Conservation (phyloP, 2,797 vertebrate species). For the Kryptopterus vitreolus region DNA sequence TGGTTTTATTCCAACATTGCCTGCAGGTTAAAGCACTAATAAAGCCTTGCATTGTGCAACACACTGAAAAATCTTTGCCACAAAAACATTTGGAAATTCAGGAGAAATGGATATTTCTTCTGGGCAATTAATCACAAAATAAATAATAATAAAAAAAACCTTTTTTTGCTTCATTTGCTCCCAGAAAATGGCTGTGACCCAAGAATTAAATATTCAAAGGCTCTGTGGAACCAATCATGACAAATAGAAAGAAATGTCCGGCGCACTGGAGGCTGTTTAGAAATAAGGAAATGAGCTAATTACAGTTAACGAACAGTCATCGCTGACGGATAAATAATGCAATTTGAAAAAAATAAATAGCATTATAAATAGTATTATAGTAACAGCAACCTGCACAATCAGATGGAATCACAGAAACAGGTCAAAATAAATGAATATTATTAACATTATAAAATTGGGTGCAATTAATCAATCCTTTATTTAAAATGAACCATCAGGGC, state of each 20-base stretch:
- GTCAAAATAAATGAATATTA: neutral
- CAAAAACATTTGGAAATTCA: neutral
- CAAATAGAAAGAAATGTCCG: neutral
- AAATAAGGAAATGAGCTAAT: neutral
- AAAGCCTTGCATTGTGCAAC: neutral
- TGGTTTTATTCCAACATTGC: neutral
- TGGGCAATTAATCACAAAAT: neutral
- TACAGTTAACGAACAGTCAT: neutral
- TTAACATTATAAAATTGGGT: neutral
- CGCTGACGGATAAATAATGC: neutral
- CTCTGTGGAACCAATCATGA: neutral
- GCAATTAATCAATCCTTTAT: neutral
- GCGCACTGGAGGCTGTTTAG: neutral
- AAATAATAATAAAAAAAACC: too few relatives aligned
- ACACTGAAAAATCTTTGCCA: neutral
- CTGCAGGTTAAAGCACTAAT: neutral
- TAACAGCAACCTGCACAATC: neutral
- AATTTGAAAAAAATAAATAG: too few relatives aligned
- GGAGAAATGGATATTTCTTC: neutral
- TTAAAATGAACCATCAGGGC: neutral
- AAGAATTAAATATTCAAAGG: constrained; percentile 6
- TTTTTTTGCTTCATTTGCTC: neutral
- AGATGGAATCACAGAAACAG: neutral
- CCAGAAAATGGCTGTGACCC: neutral
- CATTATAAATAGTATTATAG: too few relatives aligned